Conservation (phyloP, 1,140 invertebrate species). For the Subanguina moxae region DNA sequence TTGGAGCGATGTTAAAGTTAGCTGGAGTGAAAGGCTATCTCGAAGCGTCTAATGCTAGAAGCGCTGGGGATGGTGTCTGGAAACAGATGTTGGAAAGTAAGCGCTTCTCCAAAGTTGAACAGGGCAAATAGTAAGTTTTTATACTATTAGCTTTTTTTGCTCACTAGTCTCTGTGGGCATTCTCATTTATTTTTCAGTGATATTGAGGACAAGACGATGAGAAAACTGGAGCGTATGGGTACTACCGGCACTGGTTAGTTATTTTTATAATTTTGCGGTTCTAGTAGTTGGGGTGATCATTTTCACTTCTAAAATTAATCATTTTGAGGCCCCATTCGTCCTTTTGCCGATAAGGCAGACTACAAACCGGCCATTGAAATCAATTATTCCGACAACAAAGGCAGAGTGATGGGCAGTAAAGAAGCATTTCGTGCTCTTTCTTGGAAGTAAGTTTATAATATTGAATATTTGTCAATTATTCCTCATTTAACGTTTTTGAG, state of each 20-base stretch:
- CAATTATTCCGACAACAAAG: conserved; percentile 94
- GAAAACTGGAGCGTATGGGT: conserved; percentile 63
- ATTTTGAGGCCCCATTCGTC: conserved; percentile 69
- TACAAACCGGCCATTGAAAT: conserved; percentile 93
- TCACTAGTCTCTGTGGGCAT: conserved; percentile 19
- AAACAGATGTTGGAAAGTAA: conserved; percentile 86
- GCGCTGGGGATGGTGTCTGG: conserved; percentile 68
- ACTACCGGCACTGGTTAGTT: conserved; percentile 68
- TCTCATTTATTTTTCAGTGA: conserved; percentile 65
- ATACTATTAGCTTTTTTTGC: neutral
- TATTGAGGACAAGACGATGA: conserved; percentile 72
- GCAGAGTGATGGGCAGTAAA: conserved; percentile 80
- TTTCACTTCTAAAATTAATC: too few relatives aligned
- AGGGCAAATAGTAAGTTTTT: conserved; percentile 47
- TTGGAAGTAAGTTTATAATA: conserved; percentile 42
- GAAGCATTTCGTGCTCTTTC: conserved; percentile 76
- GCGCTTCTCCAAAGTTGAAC: conserved; percentile 68
- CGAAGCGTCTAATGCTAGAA: conserved; percentile 69
- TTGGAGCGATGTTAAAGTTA: conserved; percentile 82
- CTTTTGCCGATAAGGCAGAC: conserved; percentile 86
- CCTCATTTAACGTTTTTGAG: too few relatives aligned
- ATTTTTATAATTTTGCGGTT: too few relatives aligned
- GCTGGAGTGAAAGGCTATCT: conserved; percentile 91
- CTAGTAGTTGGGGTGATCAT: too few relatives aligned
- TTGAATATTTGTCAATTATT: too few relatives aligned